Base-by-base conservation (phyloP, 2,113 vertebrate species). In the Charadrius vociferus region DNA sequence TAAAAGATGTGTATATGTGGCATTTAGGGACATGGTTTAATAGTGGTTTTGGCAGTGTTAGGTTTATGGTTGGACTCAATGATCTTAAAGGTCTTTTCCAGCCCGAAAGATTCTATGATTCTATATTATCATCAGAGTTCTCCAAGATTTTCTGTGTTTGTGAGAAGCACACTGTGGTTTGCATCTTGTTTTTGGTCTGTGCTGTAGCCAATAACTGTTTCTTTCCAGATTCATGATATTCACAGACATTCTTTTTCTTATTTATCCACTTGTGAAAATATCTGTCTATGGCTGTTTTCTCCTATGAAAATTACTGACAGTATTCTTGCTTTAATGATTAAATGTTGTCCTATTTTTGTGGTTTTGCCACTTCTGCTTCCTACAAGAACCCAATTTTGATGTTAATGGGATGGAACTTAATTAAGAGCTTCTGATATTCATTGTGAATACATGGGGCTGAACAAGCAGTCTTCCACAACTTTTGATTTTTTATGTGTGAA, bases 401-500 rank as follows among this genome's bases (percentile, higher is more conserved):
- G 36, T 22, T 58, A 58, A 77, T 85, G 63, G 41, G 87, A 85
- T 81, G 82, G 58, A 96, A 53, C 65, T 82, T 87, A 90, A 94
- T 86, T 87, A 86, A 95, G 81, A 97, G 47, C 66, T 79, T 81
- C 96, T 95, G 79, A 97, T 78, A 92, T 17, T 91, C 20, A 52
- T 77, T 95, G 88, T 94, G 75, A 93, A 68, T 96, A 88, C 53
- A 95, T 37, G 70, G 63, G 81, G 61, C 34, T 41, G 47, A 92
- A 92, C 53, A 94, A 91, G 84, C 80, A 94, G 41, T 72, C 82
- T 97, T 93, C 89, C 87, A 95, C 56, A 85, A 74, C 59, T 97
- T 90, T 58, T 93, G 79, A 80, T 95, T 97, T 97, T 95, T 97
- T 95, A 92, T 96, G 75, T 96, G 83, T 93, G 73, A 68, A 88